A percentile compares a stretch with the other conserved stretches of the same genome.
These are phyloP conservation scores for Elephantulus edwardii DNA, from an alignment of 2,113 vertebrate genomes.

Conservation along the genomic window DNA sequence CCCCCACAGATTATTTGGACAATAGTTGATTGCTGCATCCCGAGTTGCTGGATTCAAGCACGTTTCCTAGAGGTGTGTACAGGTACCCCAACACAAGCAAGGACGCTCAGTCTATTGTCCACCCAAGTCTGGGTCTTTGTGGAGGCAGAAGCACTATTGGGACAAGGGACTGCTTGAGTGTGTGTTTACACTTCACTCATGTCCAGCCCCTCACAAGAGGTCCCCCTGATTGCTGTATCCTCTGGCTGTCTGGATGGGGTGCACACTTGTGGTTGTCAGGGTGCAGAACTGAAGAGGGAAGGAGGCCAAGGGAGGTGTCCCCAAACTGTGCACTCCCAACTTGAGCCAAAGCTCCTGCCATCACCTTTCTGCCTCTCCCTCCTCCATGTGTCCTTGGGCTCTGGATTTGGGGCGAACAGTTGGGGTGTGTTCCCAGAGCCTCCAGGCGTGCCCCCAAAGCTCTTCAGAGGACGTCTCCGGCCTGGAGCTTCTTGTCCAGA, in stretches of 20 bases:
- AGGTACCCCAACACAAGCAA: not conserved
- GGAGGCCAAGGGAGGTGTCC: not conserved
- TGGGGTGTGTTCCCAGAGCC: not conserved
- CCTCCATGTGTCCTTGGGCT: not conserved
- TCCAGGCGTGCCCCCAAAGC: not conserved
- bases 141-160: not conserved
- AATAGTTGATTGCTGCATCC: not conserved
- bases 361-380: accelerated
- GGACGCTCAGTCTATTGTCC: not conserved
- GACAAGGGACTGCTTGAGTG: not conserved
- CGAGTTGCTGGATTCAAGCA: not conserved
- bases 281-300: not conserved
- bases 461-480: not conserved
- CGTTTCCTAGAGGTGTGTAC: not conserved
- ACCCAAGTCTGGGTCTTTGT: not conserved
- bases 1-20: not conserved
- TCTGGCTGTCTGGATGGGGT: not conserved
- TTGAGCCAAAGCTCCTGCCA: not conserved
- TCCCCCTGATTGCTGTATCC: no score
- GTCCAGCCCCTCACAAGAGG: not conserved
- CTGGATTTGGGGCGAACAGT: not conserved
- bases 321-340: not conserved
- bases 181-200: not conserved
- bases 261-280: not conserved
- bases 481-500: not conserved